phyloP scores from a whole-genome alignment of 2,888 invertebrate species.

The Heliothis peltigera region DNA sequence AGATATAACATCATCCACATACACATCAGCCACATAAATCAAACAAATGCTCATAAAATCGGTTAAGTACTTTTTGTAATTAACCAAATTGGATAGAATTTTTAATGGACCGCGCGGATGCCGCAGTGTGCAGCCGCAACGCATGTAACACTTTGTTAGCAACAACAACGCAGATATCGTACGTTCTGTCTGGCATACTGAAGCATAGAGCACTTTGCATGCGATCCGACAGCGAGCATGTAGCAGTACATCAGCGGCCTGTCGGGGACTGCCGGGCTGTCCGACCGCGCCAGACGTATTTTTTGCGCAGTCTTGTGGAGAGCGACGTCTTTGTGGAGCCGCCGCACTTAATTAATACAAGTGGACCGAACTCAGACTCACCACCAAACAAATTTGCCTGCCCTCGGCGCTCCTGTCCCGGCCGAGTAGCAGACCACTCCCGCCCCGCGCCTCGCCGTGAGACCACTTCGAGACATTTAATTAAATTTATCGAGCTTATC shows the following conservation, averaged over 20 bases:
- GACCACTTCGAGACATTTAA: slow-evolving; percentile 79
- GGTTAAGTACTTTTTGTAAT: too few relatives aligned
- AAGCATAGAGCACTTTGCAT: background rate
- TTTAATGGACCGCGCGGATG: too few relatives aligned
- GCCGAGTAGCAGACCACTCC: slow-evolving; percentile 23
- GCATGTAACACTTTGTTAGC: too few relatives aligned
- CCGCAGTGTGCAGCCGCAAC: too few relatives aligned
- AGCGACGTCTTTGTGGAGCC: slow-evolving; percentile 71
- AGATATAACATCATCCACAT: too few relatives aligned
- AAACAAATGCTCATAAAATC: too few relatives aligned
- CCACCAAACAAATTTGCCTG: slow-evolving; percentile 83
- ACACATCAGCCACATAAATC: too few relatives aligned
- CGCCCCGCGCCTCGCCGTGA: slow-evolving; percentile 54
- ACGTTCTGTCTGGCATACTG: background rate
- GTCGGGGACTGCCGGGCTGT: slow-evolving; percentile 20
- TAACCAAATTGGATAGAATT: too few relatives aligned
- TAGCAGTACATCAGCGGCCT: slow-evolving; percentile 27
- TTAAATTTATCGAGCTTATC: slow-evolving; percentile 88
- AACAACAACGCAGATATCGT: too few relatives aligned
- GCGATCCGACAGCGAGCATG: background rate
- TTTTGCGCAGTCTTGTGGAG: slow-evolving; percentile 62
- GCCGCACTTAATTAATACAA: slow-evolving; percentile 82
- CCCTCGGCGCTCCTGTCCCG: slow-evolving; percentile 58
- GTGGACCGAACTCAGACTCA: slow-evolving; percentile 73
- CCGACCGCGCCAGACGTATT: slow-evolving; percentile 49